Percentiles rank a stretch among this genome's conserved stretches.
Evolutionary conservation across 2,888 invertebrate species (phyloP).

Genomic region (Endomychus coccineus): DNA sequence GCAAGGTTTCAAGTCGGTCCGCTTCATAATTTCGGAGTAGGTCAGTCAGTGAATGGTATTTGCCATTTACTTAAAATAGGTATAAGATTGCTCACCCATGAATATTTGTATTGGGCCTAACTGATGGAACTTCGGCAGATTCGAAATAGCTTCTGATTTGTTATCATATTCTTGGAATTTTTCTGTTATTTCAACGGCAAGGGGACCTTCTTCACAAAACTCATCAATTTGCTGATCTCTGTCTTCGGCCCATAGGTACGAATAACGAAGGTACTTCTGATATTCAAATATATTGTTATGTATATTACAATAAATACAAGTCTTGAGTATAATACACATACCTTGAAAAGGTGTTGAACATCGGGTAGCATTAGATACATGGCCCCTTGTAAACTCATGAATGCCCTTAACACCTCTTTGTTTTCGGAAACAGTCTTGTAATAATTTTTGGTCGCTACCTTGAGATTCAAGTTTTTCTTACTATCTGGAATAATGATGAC

Average conservation of each 20-base stretch:
- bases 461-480: conserved; percentile 2
- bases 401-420: conserved; percentile 67
- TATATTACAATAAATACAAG: neutral
- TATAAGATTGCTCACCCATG: conserved; percentile 11
- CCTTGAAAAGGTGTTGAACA: conserved; percentile 52
- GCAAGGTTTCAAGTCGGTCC: no score
- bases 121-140: conserved; percentile 54
- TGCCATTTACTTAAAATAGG: no score
- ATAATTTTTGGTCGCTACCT: conserved; percentile 48
- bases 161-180: conserved; percentile 64
- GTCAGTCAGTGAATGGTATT: no score
- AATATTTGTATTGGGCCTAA: conserved; percentile 73
- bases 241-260: conserved; percentile 69
- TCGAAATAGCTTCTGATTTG: conserved; percentile 56
- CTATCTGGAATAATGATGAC: neutral
- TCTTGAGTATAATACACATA: conserved; percentile 26
- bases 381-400: conserved; percentile 69
- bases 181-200: conserved; percentile 67
- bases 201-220: conserved; percentile 64
- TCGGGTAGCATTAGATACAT: conserved; percentile 65
- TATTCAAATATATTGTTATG: conserved; percentile 28
- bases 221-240: conserved; percentile 59
- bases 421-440: conserved; percentile 70
- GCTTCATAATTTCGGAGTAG: no score
- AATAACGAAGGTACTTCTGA: conserved; percentile 52